A percentile compares a stretch with the other conserved stretches of the same genome.
These are phyloP conservation scores for Pardalotus punctatus DNA, from an alignment of 2,113 vertebrate species.

Conservation along the genomic window DNA sequence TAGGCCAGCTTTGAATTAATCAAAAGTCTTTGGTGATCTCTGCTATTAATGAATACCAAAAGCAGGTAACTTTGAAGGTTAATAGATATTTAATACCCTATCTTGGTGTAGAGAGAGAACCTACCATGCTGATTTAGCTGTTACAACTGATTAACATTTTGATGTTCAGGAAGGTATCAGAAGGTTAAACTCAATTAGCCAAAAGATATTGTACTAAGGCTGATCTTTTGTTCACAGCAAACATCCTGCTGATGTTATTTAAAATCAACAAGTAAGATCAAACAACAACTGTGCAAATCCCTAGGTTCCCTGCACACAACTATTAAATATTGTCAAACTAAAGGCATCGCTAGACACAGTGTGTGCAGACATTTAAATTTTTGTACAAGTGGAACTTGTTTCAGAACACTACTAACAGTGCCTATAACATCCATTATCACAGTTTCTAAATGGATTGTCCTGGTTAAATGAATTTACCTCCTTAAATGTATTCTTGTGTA, in stretches of 20 bases:
- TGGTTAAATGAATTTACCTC: background rate
- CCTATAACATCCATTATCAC: background rate
- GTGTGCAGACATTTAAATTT: background rate
- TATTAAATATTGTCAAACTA: background rate
- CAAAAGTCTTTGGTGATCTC: background rate
- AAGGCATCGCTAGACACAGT: background rate
- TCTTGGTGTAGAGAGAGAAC: slow-evolving; percentile 6
- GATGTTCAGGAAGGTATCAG: slow-evolving; percentile 17
- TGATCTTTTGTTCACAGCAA: slow-evolving; percentile 18
- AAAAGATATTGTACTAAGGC: slow-evolving; percentile 27
- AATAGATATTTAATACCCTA: slow-evolving; percentile 46
- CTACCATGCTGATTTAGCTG: slow-evolving; percentile 63
- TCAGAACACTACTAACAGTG: background rate
- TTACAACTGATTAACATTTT: slow-evolving; percentile 34
- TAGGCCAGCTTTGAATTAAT: background rate
- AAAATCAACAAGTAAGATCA: background rate
- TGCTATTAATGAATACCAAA: slow-evolving; percentile 46
- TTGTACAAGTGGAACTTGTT: background rate
- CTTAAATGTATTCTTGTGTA: background rate
- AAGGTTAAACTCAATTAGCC: slow-evolving; percentile 40
- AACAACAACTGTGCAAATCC: background rate
- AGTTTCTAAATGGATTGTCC: background rate
- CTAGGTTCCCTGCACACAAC: background rate
- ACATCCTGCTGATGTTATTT: slow-evolving; percentile 10
- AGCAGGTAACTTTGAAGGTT: slow-evolving; percentile 53